A percentile compares a stretch with the other conserved stretches of the same genome.
Evolutionary conservation across 2,888 invertebrate species (phyloP).

Genomic region (Drosophila differens): DNA sequence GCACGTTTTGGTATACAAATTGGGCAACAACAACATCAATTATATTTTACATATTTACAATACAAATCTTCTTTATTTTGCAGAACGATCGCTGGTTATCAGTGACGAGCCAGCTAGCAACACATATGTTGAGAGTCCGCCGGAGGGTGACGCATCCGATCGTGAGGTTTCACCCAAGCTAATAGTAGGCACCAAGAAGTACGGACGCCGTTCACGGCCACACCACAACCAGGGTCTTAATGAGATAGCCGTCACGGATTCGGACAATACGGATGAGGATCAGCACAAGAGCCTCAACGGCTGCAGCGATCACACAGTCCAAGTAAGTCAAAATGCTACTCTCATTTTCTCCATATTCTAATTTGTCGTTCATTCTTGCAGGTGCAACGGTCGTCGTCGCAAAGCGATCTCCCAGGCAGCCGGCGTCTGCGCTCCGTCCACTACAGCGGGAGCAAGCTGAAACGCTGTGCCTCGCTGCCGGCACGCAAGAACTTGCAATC

Average conservation of each 20-base stretch:
- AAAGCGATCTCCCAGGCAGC: conserved; percentile 86
- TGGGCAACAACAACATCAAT: not conserved
- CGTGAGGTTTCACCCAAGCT: conserved; percentile 91
- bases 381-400: conserved; percentile 87
- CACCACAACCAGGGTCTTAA: conserved; percentile 77
- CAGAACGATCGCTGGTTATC: conserved; percentile 82
- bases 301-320: conserved; percentile 55
- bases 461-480: conserved; percentile 87
- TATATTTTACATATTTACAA: not conserved
- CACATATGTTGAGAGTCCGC: conserved; percentile 82
- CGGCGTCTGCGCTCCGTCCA: conserved; percentile 84
- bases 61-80: conserved; percentile 6
- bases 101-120: conserved; percentile 63
- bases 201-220: conserved; percentile 90
- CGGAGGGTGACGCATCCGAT: conserved; percentile 86
- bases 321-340: conserved; percentile 21
- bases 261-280: conserved; percentile 83
- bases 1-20: conserved; percentile 73
- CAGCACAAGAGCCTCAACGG: conserved; percentile 71
- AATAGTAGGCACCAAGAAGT: conserved; percentile 91
- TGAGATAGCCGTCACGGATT: conserved; percentile 75
- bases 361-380: conserved; percentile 29
- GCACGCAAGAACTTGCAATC: conserved; percentile 82
- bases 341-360: not conserved
- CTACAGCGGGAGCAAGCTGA: conserved; percentile 86